These are phyloP conservation scores for Leptosomus discolor DNA, from an alignment of 2,113 vertebrate genomes.

Conservation along the genomic window DNA sequence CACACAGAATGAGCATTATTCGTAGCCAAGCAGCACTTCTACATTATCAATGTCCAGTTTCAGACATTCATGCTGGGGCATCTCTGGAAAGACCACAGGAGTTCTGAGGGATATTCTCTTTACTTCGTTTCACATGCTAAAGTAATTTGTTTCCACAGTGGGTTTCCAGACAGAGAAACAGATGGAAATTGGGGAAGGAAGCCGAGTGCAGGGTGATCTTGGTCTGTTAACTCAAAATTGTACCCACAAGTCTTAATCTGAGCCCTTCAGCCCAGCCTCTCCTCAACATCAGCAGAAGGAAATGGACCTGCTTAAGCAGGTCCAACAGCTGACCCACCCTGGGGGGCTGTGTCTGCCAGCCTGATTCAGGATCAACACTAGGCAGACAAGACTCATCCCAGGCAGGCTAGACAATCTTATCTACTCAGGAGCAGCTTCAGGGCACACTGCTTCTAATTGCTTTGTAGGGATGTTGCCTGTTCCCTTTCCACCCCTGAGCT, in stretches of 20 bases:
- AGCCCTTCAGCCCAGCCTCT: not conserved
- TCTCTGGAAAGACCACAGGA: not conserved
- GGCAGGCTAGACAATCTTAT: not conserved
- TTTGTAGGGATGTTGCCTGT: not conserved
- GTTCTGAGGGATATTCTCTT: not conserved
- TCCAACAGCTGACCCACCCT: not conserved
- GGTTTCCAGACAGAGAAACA: not conserved
- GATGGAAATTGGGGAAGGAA: not conserved
- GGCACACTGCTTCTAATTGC: not conserved
- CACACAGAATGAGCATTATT: not conserved
- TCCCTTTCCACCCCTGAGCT: not conserved
- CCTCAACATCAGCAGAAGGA: not conserved
- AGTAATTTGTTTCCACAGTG: not conserved
- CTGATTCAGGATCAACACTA: not conserved
- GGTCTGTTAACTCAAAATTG: not conserved
- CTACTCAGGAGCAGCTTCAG: not conserved
- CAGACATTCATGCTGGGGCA: not conserved
- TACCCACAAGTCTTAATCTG: rapidly evolving
- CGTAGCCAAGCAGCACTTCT: not conserved
- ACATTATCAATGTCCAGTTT: not conserved
- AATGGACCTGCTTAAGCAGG: not conserved
- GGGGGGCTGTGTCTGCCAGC: not conserved
- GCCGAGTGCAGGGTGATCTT: not conserved
- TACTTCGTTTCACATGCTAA: not conserved
- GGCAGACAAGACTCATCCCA: not conserved